Percentiles rank a stretch among this genome's conserved stretches.
phyloP scores from a whole-genome alignment of 2,113 vertebrate genomes.

The Echinops telfairi region DNA sequence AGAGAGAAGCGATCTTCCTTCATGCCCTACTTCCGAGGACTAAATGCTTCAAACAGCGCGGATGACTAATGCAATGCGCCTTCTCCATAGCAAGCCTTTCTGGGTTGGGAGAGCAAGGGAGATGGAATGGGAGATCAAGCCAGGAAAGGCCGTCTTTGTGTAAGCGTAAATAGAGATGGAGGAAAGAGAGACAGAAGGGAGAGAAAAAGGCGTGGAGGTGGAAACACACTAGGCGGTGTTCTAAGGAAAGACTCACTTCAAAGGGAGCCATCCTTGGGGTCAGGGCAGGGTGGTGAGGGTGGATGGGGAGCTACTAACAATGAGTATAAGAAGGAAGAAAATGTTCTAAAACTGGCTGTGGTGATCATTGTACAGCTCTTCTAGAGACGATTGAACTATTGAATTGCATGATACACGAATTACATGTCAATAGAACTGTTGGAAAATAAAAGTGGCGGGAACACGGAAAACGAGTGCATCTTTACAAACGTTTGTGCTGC shows the following conservation, averaged over 20 bases:
- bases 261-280: too few relatives aligned
- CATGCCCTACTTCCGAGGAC: neutral
- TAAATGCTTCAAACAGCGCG: neutral
- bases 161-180: neutral
- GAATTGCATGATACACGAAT: too few relatives aligned
- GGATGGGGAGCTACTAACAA: too few relatives aligned
- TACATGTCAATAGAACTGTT: too few relatives aligned
- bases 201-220: neutral
- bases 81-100: neutral
- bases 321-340: too few relatives aligned
- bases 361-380: too few relatives aligned
- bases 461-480: neutral
- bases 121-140: neutral
- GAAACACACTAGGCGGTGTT: neutral
- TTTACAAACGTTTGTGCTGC: neutral
- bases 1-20: neutral
- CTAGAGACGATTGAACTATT: too few relatives aligned
- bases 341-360: too few relatives aligned
- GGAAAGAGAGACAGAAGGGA: neutral
- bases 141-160: neutral
- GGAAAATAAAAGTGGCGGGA: neutral
- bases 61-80: neutral
- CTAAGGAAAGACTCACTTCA: neutral
- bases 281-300: too few relatives aligned
- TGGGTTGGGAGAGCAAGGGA: neutral